Percentiles rank a stretch among this genome's conserved stretches.
These are phyloP conservation scores for Percina caprodes DNA, from an alignment of 2,113 vertebrate genomes.

Conservation along the genomic window DNA sequence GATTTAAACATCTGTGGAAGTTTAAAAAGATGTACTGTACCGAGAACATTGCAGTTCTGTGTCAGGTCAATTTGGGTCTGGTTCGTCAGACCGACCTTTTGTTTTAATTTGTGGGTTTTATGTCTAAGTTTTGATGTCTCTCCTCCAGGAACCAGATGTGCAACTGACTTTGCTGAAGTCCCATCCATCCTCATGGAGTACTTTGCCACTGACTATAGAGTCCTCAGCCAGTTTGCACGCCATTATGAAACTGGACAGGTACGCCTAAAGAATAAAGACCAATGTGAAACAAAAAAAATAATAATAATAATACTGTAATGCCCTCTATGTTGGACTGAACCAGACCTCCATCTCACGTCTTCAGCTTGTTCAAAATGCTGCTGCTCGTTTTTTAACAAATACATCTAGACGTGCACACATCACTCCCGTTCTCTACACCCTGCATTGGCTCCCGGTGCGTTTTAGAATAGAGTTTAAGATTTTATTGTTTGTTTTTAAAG, in stretches of 20 bases:
- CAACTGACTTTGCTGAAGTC: slow-evolving; percentile 98
- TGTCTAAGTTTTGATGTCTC: slow-evolving; percentile 32
- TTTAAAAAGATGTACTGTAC: neutral
- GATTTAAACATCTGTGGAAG: neutral
- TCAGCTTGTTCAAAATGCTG: too few species aligned
- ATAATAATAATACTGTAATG: too few species aligned
- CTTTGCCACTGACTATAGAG: slow-evolving; percentile 96
- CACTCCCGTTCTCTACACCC: too few species aligned
- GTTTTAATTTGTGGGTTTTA: neutral
- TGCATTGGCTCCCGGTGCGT: too few species aligned
- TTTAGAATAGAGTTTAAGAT: too few species aligned
- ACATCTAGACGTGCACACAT: too few species aligned
- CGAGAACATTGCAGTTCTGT: neutral
- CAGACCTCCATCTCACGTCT: too few species aligned
- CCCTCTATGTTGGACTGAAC: too few species aligned
- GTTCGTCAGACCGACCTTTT: neutral
- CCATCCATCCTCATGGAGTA: slow-evolving; percentile 99
- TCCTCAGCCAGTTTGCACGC: slow-evolving; percentile 95
- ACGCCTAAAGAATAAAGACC: slow-evolving; percentile 21
- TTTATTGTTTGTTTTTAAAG: too few species aligned
- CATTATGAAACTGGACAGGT: slow-evolving; percentile 98
- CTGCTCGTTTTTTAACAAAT: too few species aligned
- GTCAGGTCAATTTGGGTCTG: neutral
- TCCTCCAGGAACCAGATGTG: slow-evolving; percentile 92
- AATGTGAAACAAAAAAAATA: neutral